Evolutionary conservation across 2,888 invertebrate species (phyloP).

Genomic region (Dusona sp.): DNA sequence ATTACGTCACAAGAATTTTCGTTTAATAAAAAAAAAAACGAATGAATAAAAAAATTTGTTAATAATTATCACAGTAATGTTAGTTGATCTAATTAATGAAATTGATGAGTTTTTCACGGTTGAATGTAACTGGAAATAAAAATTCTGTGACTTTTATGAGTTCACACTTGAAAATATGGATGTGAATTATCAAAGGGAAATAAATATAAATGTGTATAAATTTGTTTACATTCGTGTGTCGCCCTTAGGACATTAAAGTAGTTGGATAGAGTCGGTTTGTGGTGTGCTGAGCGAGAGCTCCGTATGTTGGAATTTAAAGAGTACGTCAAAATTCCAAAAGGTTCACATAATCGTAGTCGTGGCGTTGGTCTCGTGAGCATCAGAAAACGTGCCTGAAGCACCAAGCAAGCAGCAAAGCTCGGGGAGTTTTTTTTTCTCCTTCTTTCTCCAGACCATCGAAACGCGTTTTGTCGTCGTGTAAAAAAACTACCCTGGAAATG

Average conservation of each 20-base stretch:
- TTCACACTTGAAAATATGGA: neutral
- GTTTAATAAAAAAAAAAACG: neutral
- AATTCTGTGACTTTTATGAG: conserved; percentile 8
- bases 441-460: conserved; percentile 36
- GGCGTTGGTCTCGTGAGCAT: conserved; percentile 52
- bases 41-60: neutral
- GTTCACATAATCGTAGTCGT: conserved; percentile 47
- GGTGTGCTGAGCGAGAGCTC: neutral
- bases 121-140: neutral
- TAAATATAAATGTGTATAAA: neutral
- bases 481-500: conserved; percentile 58
- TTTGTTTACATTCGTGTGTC: neutral
- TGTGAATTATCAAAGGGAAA: conserved; percentile 3
- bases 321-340: conserved; percentile 53
- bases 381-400: conserved; percentile 46
- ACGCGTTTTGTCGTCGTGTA: conserved; percentile 34
- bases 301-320: conserved; percentile 47
- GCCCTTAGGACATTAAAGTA: conserved; percentile 5
- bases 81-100: neutral
- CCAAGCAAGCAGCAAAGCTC: conserved; percentile 22
- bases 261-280: conserved; percentile 16
- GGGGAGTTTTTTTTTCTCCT: neutral
- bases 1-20: neutral
- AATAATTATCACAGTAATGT: neutral
- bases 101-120: neutral